Conservation (phyloP, 2,797 vertebrate genomes). For the Lophura swinhoii region DNA sequence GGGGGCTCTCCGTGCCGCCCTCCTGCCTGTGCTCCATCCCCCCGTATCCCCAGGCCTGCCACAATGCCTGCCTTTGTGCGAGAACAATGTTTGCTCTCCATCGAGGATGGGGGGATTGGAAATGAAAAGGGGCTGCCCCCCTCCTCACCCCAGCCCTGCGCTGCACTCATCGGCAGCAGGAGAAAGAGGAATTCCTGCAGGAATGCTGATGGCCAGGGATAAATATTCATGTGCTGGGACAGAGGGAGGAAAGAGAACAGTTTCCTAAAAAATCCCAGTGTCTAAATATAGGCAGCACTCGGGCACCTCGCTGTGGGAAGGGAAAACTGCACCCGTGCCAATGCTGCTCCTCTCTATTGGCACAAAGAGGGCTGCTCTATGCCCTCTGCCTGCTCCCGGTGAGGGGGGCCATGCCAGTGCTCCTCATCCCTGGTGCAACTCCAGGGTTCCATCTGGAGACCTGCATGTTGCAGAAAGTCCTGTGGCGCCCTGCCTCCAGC, state of each 20-base stretch:
- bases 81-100: conserved; percentile 66
- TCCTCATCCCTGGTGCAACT: not conserved
- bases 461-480: not conserved
- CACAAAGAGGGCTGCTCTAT: not conserved
- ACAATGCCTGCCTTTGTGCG: conserved; percentile 71
- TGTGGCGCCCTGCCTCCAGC: fast-evolving
- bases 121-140: conserved; percentile 28
- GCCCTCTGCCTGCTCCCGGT: not conserved
- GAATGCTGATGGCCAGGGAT: conserved; percentile 27
- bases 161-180: not conserved
- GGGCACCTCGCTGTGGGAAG: conserved; percentile 52
- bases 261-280: not conserved
- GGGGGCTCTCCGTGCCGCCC: conserved; percentile 22
- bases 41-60: not conserved
- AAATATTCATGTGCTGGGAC: conserved; percentile 51
- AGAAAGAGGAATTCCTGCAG: conserved; percentile 62
- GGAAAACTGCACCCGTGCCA: conserved; percentile 39
- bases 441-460: fast-evolving
- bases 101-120: conserved; percentile 35
- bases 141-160: conserved; percentile 24
- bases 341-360: conserved; percentile 39
- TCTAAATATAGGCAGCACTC: conserved; percentile 57
- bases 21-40: not conserved
- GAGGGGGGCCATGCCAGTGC: not conserved
- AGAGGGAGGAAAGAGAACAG: not conserved